phyloP scores from a whole-genome alignment of 2,888 invertebrate genomes.

The Cancer borealis region DNA sequence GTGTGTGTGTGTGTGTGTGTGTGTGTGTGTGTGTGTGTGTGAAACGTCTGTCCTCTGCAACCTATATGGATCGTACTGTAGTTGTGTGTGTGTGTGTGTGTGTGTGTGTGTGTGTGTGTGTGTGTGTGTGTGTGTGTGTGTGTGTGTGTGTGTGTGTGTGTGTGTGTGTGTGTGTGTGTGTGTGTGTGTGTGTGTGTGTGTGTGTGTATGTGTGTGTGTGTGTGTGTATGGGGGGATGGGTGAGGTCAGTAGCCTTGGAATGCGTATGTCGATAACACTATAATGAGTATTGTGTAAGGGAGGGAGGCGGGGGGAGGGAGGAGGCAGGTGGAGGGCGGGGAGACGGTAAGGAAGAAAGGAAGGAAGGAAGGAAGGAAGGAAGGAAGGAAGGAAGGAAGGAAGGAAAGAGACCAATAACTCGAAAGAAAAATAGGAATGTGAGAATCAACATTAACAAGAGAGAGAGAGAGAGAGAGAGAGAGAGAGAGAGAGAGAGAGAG shows the following conservation, averaged over 20 bases:
- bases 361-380: background rate
- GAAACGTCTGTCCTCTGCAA: no score
- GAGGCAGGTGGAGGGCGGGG: background rate
- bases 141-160: slow-evolving; percentile 45
- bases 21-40: no score
- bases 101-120: slow-evolving; percentile 49
- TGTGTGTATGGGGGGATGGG: background rate
- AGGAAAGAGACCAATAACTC: background rate
- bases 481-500: no score
- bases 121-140: slow-evolving; percentile 46
- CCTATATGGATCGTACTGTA: background rate
- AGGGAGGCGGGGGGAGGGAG: background rate
- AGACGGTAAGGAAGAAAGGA: background rate
- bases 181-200: slow-evolving; percentile 40
- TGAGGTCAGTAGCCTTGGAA: background rate
- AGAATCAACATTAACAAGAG: background rate
- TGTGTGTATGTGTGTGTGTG: slow-evolving; percentile 40
- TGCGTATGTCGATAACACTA: no score
- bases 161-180: slow-evolving; percentile 23
- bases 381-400: no score
- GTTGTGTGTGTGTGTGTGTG: slow-evolving; percentile 15
- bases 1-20: no score
- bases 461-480: background rate
- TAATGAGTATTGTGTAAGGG: background rate
- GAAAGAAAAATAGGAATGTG: background rate